Evolutionary conservation across 2,797 vertebrate species (phyloP), one percentile per base, ranked within the genome.

Genomic region (Typhlichthys eigenmanni): DNA sequence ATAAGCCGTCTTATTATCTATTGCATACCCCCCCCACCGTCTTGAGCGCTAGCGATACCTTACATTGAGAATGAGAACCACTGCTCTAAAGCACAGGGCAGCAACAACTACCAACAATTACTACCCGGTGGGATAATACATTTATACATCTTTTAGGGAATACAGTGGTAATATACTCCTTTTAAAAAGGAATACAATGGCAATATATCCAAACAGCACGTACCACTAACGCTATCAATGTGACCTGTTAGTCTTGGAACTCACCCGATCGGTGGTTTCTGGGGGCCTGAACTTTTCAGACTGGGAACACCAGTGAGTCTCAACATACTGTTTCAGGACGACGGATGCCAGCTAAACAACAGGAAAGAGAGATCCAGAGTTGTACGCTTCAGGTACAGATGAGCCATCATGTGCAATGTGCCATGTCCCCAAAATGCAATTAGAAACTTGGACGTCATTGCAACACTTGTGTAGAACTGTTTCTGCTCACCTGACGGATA

Each of bases 281-380:
- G 98, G 98, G 73, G 96, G 94, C 58, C 96, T 92, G 76, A 98
- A 99, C 74, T 98, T 99, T 62, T 99, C 98, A 0, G 97, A 99
- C 46, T 97, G 97, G 55, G 96, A 93, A 76, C 96, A 99, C 98
- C 98, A 99, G 84, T 99, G 98, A 64, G 96, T 99, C 84, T 99
- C 98, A 84, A 99, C 98, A 87, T 99, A 98, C 70, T 99, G 98
- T 59, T 99, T 99, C 78, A 99, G 88, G 78, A 99, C 97, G 76
- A 99, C 98, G 0, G 98, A 99, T 0, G 98, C 96, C 48, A 99
- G 90, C 98, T 99, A 90, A 3, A 65, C 58, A 73, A 85, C 68
- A 62, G 69, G 46, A 60, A 29, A 17, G 24, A 19, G 14, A 38
- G 0, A 11, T 51, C 4, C 11, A 48, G 46, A 47, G 16, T 24